Evolutionary conservation across 2,113 vertebrate genomes (phyloP), one percentile per base, ranked within the genome.

Genomic region (Proterorhinus semilunaris): DNA sequence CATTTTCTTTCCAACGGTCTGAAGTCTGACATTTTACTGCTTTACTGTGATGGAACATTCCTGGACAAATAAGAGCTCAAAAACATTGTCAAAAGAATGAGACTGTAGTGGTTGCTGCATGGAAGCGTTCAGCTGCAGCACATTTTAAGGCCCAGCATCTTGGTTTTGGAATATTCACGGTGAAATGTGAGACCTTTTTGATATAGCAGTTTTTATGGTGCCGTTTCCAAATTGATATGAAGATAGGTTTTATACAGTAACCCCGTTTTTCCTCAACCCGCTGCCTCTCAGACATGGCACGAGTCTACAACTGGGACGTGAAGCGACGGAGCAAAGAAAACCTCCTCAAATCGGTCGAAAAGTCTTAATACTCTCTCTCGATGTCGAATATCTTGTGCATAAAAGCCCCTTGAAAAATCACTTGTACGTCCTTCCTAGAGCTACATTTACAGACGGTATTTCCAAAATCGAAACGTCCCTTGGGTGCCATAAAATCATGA

Each of bases 251-350:
- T 7, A 8, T 47, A 3, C 13, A 9, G 49, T 50, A 5, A 3
- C 58, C 0, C 44, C 43, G 16, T 36, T 66, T 50, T 15, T 64
- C 92, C 92, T 96, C 95, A 91, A 98, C 88, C 76, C 43, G 0
- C 0, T 8, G 58, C 15, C 49, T 72, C 82, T 59, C 93, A 99
- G 98, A 98, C 92, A 99, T 98, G 96, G 98, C 98, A 71, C 95
- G 98, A 77, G 98, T 99, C 92, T 99, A 98, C 93, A 99, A 99
- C 13, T 99, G 97, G 97, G 98, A 98, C 10, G 97, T 99, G 80
- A 99, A 98, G 91, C 95, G 96, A 91, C 94, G 98, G 94, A 97
- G 95, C 94, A 96, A 94, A 93, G 96, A 96, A 74, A 96, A 95
- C 82, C 87, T 94, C 79, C 91, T 95, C 51, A 98, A 98, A 91